Evolutionary conservation across 2,888 invertebrate species (phyloP).

Genomic region (Orthosia gracilis): DNA sequence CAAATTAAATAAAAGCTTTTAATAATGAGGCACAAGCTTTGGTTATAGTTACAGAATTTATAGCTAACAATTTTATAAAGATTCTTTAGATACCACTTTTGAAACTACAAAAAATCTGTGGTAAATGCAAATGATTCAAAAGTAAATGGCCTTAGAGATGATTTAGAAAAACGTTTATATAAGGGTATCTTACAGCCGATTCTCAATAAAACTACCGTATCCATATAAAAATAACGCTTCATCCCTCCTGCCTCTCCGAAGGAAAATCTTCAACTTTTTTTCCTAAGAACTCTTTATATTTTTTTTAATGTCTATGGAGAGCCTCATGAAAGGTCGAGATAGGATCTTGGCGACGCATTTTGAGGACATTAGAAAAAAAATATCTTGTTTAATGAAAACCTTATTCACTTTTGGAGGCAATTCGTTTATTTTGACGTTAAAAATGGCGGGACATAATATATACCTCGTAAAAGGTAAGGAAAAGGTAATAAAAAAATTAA

Average conservation of each 20-base stretch:
- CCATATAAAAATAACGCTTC: constrained; percentile 42
- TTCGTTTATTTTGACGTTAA: constrained; percentile 66
- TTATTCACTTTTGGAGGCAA: constrained; percentile 58
- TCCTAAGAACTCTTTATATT: constrained; percentile 82
- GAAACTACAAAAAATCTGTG: background rate
- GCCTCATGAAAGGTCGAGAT: constrained; percentile 80
- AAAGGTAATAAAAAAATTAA: constrained; percentile 53
- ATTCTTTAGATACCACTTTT: background rate
- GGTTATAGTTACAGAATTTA: background rate
- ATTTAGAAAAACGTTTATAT: too few species aligned
- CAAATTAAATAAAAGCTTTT: too few species aligned
- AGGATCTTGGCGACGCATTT: constrained; percentile 65
- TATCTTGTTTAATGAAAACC: constrained; percentile 67
- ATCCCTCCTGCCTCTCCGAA: constrained; percentile 30
- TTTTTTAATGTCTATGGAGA: constrained; percentile 83
- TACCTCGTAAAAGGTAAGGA: constrained; percentile 55
- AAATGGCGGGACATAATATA: constrained; percentile 60
- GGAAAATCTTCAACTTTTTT: constrained; percentile 80
- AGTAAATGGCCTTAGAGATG: too few species aligned
- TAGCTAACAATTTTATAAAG: background rate
- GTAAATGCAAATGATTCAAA: too few species aligned
- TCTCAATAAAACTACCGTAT: constrained; percentile 62
- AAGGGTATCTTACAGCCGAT: too few species aligned
- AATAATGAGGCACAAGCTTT: too few species aligned
- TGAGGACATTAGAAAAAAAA: constrained; percentile 70